Conservation (phyloP, 2,113 vertebrate genomes). For the Rhabdomys dilectus region DNA sequence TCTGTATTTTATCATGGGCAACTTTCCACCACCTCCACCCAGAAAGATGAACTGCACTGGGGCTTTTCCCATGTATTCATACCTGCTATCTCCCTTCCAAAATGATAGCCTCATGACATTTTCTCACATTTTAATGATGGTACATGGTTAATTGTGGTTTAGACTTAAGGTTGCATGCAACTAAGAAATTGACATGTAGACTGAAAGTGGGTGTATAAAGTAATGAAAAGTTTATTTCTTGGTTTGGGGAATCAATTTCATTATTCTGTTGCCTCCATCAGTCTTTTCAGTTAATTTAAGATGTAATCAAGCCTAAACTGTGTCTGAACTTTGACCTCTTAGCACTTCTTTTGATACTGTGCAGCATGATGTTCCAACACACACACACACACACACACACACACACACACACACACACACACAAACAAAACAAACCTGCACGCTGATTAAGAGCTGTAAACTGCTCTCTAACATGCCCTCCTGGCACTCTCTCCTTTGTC, state of each 20-base stretch:
- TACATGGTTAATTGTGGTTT: neutral
- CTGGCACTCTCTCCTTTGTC: neutral
- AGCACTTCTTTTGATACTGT: neutral
- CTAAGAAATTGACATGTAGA: neutral
- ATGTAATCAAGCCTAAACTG: slow-evolving; percentile 13
- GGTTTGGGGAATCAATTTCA: neutral
- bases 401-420: neutral
- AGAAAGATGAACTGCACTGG: neutral
- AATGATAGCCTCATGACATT: neutral
- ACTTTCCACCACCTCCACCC: neutral
- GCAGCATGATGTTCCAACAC: neutral
- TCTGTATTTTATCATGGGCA: neutral
- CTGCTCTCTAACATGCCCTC: neutral
- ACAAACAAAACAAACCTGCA: neutral
- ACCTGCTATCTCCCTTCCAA: neutral
- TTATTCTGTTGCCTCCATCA: neutral
- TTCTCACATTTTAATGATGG: neutral
- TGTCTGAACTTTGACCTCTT: neutral
- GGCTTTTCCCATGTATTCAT: slow-evolving; percentile 42
- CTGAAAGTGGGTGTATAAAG: neutral
- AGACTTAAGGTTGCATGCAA: neutral
- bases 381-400: neutral
- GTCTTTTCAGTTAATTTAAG: neutral
- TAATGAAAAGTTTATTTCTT: neutral
- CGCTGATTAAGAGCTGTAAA: neutral